Conservation (phyloP, 2,113 vertebrate genomes). For the Montifringilla adamsi region DNA sequence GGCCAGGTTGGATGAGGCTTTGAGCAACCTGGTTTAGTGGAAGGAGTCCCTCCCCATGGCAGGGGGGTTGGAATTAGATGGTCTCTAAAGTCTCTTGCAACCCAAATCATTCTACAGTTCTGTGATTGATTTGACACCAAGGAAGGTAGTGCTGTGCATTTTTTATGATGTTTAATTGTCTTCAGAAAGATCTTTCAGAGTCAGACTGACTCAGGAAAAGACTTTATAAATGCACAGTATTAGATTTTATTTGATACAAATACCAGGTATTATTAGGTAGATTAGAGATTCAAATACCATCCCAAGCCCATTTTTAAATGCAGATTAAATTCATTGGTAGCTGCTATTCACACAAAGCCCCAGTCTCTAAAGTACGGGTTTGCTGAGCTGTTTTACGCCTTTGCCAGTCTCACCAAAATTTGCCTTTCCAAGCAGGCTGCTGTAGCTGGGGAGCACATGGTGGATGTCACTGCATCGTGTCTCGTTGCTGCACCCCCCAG, state of each 20-base stretch:
- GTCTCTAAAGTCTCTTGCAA: neutral
- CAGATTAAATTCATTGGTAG: rapidly evolving
- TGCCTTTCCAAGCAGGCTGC: neutral
- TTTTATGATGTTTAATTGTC: neutral
- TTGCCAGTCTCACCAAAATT: neutral
- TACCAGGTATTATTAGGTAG: neutral
- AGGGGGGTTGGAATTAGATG: neutral
- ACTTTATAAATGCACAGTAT: neutral
- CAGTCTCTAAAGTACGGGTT: neutral
- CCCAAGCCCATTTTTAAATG: neutral
- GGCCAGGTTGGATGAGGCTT: neutral
- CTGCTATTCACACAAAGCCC: neutral
- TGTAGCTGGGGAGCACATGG: rapidly evolving
- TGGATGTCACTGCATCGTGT: rapidly evolving
- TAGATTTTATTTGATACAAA: neutral
- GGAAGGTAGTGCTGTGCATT: neutral
- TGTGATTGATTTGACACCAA: neutral
- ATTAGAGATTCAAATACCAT: neutral
- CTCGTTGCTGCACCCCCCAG: rapidly evolving
- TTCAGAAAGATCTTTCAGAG: neutral
- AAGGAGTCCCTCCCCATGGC: neutral
- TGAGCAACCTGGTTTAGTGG: neutral
- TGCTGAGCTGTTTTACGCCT: neutral
- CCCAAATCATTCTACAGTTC: neutral
- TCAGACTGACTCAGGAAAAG: neutral